These are phyloP conservation scores for Strix uralensis DNA, from an alignment of 2,113 vertebrate species.

Conservation along the genomic window DNA sequence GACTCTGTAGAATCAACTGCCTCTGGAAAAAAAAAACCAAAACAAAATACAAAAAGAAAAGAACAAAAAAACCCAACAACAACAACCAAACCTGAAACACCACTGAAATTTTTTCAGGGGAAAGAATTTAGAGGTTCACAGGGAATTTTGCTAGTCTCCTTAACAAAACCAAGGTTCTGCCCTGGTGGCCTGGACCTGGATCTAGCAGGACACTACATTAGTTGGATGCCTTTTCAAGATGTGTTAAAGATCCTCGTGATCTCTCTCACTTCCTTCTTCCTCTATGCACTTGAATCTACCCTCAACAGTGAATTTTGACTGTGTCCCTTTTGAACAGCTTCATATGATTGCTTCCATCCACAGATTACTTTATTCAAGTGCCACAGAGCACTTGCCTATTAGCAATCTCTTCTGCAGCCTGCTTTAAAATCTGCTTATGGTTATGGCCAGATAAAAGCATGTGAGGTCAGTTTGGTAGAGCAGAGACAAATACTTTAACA, in stretches of 20 bases:
- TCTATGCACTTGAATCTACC: neutral
- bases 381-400: conserved; percentile 25
- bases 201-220: rapidly evolving
- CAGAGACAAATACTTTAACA: conserved; percentile 41
- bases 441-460: conserved; percentile 55
- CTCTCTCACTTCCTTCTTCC: neutral
- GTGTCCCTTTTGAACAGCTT: neutral
- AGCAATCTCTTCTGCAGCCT: neutral
- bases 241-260: neutral
- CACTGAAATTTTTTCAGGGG: neutral
- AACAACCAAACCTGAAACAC: neutral
- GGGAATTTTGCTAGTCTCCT: neutral
- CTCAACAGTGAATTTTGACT: neutral
- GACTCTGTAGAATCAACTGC: neutral
- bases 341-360: conserved; percentile 35
- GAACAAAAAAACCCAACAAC: neutral
- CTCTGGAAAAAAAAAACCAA: neutral
- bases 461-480: conserved; percentile 40
- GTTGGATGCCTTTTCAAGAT: neutral
- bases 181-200: neutral
- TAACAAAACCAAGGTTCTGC: neutral
- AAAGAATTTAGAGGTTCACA: neutral
- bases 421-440: conserved; percentile 58
- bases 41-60: neutral
- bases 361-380: neutral